Evolutionary conservation across 2,797 vertebrate species (phyloP).

Genomic region (Natrix natrix): DNA sequence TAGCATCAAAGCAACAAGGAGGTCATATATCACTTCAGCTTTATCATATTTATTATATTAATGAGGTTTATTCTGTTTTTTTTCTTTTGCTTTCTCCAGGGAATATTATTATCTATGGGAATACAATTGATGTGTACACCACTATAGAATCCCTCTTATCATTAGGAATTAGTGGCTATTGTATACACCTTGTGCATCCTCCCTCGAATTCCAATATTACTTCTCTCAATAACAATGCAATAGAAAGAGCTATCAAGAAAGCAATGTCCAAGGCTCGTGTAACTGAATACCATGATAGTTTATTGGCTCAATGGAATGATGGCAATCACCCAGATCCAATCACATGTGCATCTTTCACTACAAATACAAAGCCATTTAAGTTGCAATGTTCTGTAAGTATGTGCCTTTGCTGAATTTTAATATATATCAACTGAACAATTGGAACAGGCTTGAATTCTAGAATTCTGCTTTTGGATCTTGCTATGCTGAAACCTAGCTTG

Average conservation of each 20-base stretch:
- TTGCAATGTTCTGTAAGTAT: constrained; percentile 84
- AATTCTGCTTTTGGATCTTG: background rate
- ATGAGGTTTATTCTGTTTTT: constrained; percentile 52
- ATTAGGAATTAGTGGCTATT: constrained; percentile 75
- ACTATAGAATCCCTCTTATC: constrained; percentile 77
- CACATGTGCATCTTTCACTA: constrained; percentile 75
- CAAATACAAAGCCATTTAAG: constrained; percentile 61
- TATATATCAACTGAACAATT: background rate
- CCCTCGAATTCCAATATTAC: constrained; percentile 43
- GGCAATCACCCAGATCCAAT: constrained; percentile 72
- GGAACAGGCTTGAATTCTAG: background rate
- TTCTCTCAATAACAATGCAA: constrained; percentile 67
- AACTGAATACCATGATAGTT: constrained; percentile 66
- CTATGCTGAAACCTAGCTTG: background rate
- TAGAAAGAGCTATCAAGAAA: constrained; percentile 67
- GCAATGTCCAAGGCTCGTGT: constrained; percentile 69
- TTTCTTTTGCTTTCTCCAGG: constrained; percentile 66
- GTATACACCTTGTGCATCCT: constrained; percentile 79
- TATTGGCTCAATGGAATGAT: constrained; percentile 78
- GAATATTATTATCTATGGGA: constrained; percentile 85
- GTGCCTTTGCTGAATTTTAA: background rate
- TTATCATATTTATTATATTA: constrained; percentile 68
- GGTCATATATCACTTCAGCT: constrained; percentile 69
- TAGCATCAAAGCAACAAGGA: constrained; percentile 72
- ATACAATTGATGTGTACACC: constrained; percentile 82